Evolutionary conservation across 1,140 invertebrate genomes (phyloP).

Genomic region (Anagrus nilaparvatae): DNA sequence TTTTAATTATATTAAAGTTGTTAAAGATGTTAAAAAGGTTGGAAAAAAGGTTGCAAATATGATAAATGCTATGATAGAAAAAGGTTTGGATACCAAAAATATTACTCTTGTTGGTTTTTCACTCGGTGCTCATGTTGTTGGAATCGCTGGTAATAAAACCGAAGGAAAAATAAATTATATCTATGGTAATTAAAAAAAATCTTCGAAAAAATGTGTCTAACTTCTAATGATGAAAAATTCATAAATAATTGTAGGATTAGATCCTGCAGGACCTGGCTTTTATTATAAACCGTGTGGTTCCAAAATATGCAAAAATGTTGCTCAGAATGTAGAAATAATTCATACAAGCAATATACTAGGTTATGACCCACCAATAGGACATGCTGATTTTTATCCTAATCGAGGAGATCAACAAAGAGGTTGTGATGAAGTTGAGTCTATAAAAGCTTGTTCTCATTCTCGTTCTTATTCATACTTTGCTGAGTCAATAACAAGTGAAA

Average conservation of each 20-base stretch:
- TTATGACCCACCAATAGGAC: conserved; percentile 26
- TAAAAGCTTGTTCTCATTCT: conserved; percentile 19
- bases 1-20: conserved; percentile 33
- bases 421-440: conserved; percentile 17
- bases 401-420: conserved; percentile 36
- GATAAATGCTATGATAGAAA: conserved; percentile 1
- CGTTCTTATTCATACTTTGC: conserved; percentile 23
- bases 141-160: conserved; percentile 24
- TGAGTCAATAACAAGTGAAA: conserved; percentile 24
- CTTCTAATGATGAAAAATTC: no score
- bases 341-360: conserved; percentile 39
- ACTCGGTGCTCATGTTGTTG: conserved; percentile 43
- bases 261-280: conserved; percentile 42
- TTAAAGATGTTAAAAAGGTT: conserved; percentile 12
- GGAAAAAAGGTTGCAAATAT: conserved; percentile 1
- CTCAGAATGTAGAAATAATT: conserved; percentile 41
- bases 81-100: conserved; percentile 3
- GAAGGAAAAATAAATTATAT: conserved; percentile 23
- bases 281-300: conserved; percentile 15
- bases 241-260: conserved; percentile 32
- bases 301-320: conserved; percentile 32
- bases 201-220: no score
- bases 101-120: conserved; percentile 27
- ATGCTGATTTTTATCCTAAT: conserved; percentile 51
- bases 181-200: no score